Conservation (phyloP, 1,140 invertebrate genomes). For the Brachionus sp. region DNA sequence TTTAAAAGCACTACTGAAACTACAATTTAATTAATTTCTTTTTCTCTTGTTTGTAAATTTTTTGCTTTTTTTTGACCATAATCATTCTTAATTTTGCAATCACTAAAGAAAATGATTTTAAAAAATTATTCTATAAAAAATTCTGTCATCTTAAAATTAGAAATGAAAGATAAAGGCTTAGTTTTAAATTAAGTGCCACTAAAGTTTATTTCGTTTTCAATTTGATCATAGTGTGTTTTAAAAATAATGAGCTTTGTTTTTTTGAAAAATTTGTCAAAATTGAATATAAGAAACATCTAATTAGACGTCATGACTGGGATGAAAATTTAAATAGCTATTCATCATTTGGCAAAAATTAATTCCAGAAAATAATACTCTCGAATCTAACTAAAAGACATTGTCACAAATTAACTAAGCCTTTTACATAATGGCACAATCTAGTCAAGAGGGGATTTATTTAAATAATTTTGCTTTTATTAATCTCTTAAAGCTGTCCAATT, state of each 20-base stretch:
- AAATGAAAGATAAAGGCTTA: too few species aligned
- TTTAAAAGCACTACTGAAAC: too few species aligned
- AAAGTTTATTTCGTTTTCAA: too few species aligned
- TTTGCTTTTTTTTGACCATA: too few species aligned
- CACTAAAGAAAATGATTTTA: too few species aligned
- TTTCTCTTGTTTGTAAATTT: too few species aligned
- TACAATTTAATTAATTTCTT: too few species aligned
- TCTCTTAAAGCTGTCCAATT: not conserved
- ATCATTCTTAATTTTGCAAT: too few species aligned
- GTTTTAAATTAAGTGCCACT: too few species aligned
- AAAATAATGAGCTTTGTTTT: not conserved
- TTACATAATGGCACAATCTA: not conserved
- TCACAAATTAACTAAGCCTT: not conserved
- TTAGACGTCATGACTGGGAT: not conserved
- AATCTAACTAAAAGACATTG: not conserved
- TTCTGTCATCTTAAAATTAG: too few species aligned
- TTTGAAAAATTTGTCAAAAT: not conserved
- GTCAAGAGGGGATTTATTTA: not conserved
- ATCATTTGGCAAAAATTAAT: not conserved
- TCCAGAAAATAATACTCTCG: not conserved
- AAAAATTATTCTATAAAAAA: too few species aligned
- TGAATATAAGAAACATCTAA: not conserved
- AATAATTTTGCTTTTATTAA: not conserved
- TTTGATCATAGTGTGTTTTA: too few species aligned
- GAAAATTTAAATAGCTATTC: not conserved